Percentiles rank a stretch among this genome's conserved stretches.
phyloP scores from a whole-genome alignment of 2,113 vertebrate genomes.

The Albula glossodonta region DNA sequence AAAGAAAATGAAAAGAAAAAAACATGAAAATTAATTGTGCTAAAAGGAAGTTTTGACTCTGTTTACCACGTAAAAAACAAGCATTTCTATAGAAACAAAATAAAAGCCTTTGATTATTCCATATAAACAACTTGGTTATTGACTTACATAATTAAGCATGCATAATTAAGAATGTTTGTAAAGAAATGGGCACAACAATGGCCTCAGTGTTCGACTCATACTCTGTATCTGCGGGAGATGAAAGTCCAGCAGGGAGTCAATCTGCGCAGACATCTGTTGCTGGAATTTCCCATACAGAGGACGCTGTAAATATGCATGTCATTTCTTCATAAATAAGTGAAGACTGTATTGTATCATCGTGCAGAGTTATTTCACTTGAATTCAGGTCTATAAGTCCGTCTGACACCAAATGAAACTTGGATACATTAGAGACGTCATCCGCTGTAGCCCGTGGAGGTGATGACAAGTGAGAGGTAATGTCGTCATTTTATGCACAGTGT shows the following conservation, averaged over 20 bases:
- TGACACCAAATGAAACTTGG: not conserved
- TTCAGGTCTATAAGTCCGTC: not conserved
- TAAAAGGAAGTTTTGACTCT: constrained; percentile 19
- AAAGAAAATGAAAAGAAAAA: not conserved
- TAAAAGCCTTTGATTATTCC: not conserved
- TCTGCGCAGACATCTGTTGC: not conserved
- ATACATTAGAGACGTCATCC: not conserved
- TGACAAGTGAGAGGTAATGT: not conserved
- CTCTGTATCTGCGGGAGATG: not conserved
- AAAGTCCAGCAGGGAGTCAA: not conserved
- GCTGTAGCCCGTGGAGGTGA: not conserved
- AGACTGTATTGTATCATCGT: not conserved
- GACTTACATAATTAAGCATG: constrained; percentile 24
- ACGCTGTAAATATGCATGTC: not conserved
- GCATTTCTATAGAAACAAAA: constrained; percentile 27
- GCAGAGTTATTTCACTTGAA: not conserved
- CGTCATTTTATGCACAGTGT: not conserved
- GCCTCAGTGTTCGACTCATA: constrained; percentile 25
- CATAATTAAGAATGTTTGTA: constrained; percentile 31
- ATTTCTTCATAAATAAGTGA: not conserved
- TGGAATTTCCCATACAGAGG: not conserved
- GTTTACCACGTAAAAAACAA: constrained; percentile 23
- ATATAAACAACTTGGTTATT: not conserved
- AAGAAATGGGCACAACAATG: constrained; percentile 26
- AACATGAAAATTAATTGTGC: not conserved